phyloP scores from a whole-genome alignment of 2,888 invertebrate species.

The Coleophora deauratella region DNA sequence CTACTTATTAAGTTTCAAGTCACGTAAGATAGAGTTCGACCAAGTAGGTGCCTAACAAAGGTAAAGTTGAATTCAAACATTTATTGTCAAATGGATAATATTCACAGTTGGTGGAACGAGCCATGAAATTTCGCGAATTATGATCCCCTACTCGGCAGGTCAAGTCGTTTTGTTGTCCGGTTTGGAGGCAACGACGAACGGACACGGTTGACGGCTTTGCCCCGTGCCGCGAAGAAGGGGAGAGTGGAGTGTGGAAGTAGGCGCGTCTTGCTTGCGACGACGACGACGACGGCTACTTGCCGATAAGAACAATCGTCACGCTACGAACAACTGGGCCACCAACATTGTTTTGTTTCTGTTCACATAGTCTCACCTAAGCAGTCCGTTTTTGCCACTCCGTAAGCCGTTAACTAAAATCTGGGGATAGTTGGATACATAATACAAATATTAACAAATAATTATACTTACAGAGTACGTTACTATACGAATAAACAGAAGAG shows the following conservation, averaged over 20 bases:
- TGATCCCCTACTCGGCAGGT: conserved; percentile 13
- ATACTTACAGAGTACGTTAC: no score
- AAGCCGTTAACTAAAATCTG: no score
- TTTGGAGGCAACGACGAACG: no score
- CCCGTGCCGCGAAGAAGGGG: conserved; percentile 12
- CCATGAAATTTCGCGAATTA: conserved; percentile 17
- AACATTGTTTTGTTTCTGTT: conserved; percentile 31
- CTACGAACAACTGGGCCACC: conserved; percentile 44
- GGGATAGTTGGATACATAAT: no score
- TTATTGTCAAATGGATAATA: conserved; percentile 11
- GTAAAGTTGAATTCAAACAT: no score
- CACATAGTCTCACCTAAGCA: conserved; percentile 3
- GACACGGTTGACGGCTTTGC: conserved; percentile 1
- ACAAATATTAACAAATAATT: no score
- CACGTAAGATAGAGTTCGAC: not conserved
- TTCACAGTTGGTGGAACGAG: conserved; percentile 29
- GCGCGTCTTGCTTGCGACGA: conserved; percentile 34
- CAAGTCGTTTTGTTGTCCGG: no score
- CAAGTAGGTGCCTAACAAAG: no score
- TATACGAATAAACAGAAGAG: no score
- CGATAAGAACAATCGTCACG: conserved; percentile 44
- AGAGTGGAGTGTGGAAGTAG: conserved; percentile 17
- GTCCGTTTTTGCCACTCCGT: no score
- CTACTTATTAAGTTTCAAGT: conserved; percentile 1
- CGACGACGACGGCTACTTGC: conserved; percentile 6